Conservation (phyloP, 2,888 invertebrate species). For the Ennomos erosarius region DNA sequence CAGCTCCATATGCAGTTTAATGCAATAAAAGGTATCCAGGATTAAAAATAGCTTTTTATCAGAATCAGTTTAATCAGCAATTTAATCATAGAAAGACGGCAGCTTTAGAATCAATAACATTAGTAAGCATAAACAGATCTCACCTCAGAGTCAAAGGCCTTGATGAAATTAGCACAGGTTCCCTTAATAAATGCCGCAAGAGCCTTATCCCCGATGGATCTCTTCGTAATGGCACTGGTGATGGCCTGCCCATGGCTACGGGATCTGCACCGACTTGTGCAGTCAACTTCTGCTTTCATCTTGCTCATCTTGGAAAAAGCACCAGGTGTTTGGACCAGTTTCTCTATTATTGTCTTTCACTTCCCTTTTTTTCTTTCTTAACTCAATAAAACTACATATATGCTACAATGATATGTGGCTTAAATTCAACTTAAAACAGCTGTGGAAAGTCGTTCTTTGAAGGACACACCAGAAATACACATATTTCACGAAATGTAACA, state of each 20-base stretch:
- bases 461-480: conserved; percentile 46
- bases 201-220: conserved; percentile 84
- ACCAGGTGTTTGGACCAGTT: conserved; percentile 20
- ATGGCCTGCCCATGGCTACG: conserved; percentile 84
- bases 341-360: neutral
- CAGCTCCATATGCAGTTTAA: no score
- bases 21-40: no score
- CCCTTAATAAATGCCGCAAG: conserved; percentile 85
- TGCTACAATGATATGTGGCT: conserved; percentile 42
- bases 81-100: neutral
- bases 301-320: conserved; percentile 68
- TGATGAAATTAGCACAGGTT: conserved; percentile 86
- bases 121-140: conserved; percentile 35
- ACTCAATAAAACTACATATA: conserved; percentile 5
- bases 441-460: conserved; percentile 52
- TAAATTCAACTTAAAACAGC: conserved; percentile 59
- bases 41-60: neutral
- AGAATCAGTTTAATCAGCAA: conserved; percentile 1
- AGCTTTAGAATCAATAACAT: conserved; percentile 2
- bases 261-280: conserved; percentile 86
- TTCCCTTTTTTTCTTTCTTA: neutral
- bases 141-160: conserved; percentile 86
- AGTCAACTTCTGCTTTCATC: conserved; percentile 76
- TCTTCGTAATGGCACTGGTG: conserved; percentile 88
- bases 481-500: conserved; percentile 50